Conservation (phyloP, 2,888 invertebrate species). For the Diarsia brunnea region DNA sequence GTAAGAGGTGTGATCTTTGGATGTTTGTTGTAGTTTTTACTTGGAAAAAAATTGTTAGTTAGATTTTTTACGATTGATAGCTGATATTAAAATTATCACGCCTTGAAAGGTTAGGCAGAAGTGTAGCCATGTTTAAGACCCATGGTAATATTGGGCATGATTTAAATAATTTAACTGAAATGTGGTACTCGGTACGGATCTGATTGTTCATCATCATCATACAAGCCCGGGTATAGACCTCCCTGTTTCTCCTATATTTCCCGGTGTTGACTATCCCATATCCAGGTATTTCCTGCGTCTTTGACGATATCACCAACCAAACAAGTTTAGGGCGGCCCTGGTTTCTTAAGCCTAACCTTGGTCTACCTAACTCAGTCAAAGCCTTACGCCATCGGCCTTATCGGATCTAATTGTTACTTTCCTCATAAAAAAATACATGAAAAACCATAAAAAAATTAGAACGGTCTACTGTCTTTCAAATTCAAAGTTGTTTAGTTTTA, state of each 20-base stretch:
- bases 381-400: too few relatives aligned
- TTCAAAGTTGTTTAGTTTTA: background rate
- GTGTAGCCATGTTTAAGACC: background rate
- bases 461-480: background rate
- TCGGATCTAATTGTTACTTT: background rate
- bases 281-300: too few relatives aligned
- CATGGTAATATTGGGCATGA: background rate
- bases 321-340: too few relatives aligned
- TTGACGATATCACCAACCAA: too few relatives aligned
- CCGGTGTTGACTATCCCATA: too few relatives aligned
- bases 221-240: too few relatives aligned
- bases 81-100: background rate
- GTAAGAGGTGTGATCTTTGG: constrained; percentile 27
- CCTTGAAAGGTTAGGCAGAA: background rate
- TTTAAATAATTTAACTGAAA: background rate
- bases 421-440: too few relatives aligned
- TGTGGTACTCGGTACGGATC: background rate
- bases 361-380: too few relatives aligned
- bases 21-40: background rate
- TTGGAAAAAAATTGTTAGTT: constrained; percentile 20
- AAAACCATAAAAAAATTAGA: too few relatives aligned
- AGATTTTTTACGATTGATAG: constrained; percentile 26
- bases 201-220: too few relatives aligned
- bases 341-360: too few relatives aligned
- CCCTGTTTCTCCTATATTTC: too few relatives aligned